Conservation (phyloP, 1,140 invertebrate species). For the Drosophila bocqueti region DNA sequence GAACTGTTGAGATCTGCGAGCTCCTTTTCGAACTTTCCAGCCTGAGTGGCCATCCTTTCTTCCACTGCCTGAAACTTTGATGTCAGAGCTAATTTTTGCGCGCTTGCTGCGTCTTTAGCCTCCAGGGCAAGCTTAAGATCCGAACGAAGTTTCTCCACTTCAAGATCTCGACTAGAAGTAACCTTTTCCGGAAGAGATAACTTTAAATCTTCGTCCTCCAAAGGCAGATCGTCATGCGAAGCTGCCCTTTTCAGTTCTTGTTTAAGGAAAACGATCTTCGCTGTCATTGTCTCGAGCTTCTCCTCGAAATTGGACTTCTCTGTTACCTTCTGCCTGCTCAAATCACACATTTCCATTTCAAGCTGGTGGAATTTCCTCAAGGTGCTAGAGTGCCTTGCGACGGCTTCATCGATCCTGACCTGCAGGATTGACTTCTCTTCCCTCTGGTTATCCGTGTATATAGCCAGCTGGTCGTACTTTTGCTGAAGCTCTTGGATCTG, state of each 20-base stretch:
- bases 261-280: slow-evolving; percentile 25
- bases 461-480: slow-evolving; percentile 17
- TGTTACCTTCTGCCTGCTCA: not conserved
- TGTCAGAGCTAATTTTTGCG: not conserved
- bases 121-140: slow-evolving; percentile 8
- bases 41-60: slow-evolving; percentile 11
- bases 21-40: slow-evolving; percentile 13
- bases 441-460: slow-evolving; percentile 23
- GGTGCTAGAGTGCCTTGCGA: not conserved
- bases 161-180: not conserved
- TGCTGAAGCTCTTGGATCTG: slow-evolving; percentile 18
- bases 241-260: slow-evolving; percentile 2
- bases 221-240: slow-evolving; percentile 10
- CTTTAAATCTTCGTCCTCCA: slow-evolving; percentile 22
- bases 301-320: slow-evolving; percentile 9
- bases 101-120: not conserved
- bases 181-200: not conserved
- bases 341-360: not conserved
- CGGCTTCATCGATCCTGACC: slow-evolving; percentile 8
- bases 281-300: slow-evolving; percentile 10
- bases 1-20: slow-evolving; percentile 30
- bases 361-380: not conserved
- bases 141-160: slow-evolving; percentile 9
- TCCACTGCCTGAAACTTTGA: slow-evolving; percentile 14
- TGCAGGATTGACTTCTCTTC: slow-evolving; percentile 41